Base-by-base conservation (phyloP, 1,140 invertebrate genomes). In the Goniozus legneri region DNA sequence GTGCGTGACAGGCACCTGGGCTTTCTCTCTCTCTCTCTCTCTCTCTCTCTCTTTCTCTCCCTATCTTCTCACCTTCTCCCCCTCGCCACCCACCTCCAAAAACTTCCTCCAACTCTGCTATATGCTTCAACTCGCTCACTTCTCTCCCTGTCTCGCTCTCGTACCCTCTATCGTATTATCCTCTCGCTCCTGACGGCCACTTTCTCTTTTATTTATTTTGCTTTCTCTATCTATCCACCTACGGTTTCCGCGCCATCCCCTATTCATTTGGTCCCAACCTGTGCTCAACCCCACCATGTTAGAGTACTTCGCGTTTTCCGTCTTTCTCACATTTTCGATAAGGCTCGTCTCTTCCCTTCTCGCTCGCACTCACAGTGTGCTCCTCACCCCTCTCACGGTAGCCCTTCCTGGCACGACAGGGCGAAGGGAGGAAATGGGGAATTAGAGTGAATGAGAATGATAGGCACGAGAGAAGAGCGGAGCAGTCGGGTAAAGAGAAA, bases 401-500 rank as follows among this genome's bases (percentile, higher is more conserved):
- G 13, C 34, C 34, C 16, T 33, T 36, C 34, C 34, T 37, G 37
- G 32, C 48, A 44, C 43, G 54, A 52, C 51, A 51, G 33, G 39
- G 36, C 52, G 52, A 54, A 59, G 53, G 53, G 45, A 56, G 59
- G 52, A 61, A 61, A 58, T 54, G 45, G 52, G 57, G 53, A 64
- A 67, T 67, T 67, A 65, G 57, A 62, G 52, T 46, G 54, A 64
- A 62, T 47, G 57, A 48, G 52, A 57, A 53, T 53, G 57, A 62
- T 56, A 60, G 57, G 47, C 43, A 34, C 37, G 33, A 50, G 27
- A 38, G 33, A 37, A 44, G 44, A 48, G 31, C 15, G 39, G 24
- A 27, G 10, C 10, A 27, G 24, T 27, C 10, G 24, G 4, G 24
- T 27, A 4, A 6, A 47, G 35, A 27, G 3, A 41, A 40, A 33